Evolutionary conservation across 2,113 vertebrate genomes (phyloP).

Genomic region (Donacobius atricapilla): DNA sequence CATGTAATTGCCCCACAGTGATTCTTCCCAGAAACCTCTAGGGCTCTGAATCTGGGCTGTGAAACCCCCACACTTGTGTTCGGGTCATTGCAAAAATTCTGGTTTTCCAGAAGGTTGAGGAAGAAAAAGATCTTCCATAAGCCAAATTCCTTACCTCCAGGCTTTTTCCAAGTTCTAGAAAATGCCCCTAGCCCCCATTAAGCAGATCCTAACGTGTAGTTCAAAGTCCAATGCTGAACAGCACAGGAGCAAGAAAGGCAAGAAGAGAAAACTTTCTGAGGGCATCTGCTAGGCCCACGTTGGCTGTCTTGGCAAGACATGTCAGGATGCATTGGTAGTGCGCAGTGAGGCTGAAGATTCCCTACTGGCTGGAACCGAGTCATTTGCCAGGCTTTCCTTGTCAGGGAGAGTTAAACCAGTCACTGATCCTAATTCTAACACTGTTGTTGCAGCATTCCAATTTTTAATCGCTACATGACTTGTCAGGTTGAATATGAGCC

Average conservation of each 20-base stretch:
- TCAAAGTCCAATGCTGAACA: neutral
- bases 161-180: neutral
- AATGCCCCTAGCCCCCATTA: neutral
- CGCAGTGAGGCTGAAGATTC: conserved; percentile 90
- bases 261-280: conserved; percentile 39
- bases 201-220: neutral
- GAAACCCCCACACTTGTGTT: neutral
- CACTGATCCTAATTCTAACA: conserved; percentile 93
- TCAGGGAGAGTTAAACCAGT: conserved; percentile 90
- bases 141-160: neutral
- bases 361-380: conserved; percentile 85
- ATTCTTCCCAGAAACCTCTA: neutral
- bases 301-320: conserved; percentile 72
- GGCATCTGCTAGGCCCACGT: conserved; percentile 65
- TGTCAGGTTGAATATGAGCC: conserved; percentile 90
- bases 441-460: conserved; percentile 95
- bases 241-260: neutral
- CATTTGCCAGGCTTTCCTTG: conserved; percentile 92
- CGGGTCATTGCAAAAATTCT: neutral
- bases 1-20: neutral
- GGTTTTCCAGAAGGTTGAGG: neutral
- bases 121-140: neutral
- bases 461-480: conserved; percentile 96
- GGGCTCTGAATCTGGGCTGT: neutral
- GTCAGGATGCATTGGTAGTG: conserved; percentile 83